phyloP scores from a whole-genome alignment of 2,797 vertebrate species.

The Bryconaethiops microstoma region DNA sequence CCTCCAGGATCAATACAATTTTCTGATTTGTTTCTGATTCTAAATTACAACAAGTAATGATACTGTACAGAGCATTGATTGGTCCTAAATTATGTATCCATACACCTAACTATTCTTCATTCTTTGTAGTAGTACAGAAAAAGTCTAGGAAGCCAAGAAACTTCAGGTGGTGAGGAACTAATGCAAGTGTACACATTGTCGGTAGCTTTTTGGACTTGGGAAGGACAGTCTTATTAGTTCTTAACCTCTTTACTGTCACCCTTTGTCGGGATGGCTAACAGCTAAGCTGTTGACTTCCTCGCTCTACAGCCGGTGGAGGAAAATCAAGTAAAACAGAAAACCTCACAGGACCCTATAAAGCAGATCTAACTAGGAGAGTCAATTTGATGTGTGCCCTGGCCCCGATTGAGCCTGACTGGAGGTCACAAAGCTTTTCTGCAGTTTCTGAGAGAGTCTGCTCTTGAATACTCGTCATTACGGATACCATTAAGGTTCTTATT shows the following conservation, averaged over 20 bases:
- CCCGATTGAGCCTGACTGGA: not conserved
- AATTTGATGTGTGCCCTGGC: constrained; percentile 3
- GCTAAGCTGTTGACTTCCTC: not conserved
- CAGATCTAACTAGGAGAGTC: constrained; percentile 4
- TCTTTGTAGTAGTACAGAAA: not conserved
- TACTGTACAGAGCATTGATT: no score
- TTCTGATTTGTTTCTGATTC: no score
- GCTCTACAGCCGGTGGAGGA: not conserved
- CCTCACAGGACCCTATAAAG: constrained; percentile 19
- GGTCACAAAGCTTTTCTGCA: not conserved
- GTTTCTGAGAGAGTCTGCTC: not conserved
- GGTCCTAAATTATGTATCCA: no score
- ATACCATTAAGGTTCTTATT: not conserved
- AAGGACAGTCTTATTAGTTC: constrained; percentile 4
- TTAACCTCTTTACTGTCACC: constrained; percentile 8
- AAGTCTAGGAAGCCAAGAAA: not conserved
- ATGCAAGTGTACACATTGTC: not conserved
- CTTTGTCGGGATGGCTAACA: constrained; percentile 1
- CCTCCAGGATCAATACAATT: no score
- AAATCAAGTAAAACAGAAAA: constrained; percentile 16
- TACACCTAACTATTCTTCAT: no score
- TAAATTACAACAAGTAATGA: no score
- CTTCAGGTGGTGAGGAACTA: not conserved
- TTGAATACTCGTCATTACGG: not conserved
- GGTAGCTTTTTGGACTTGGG: not conserved